Percentiles rank a stretch among this genome's conserved stretches.
These are phyloP conservation scores for Caenorhabditis imperialis DNA, from an alignment of 2,888 invertebrate genomes.

Conservation along the genomic window DNA sequence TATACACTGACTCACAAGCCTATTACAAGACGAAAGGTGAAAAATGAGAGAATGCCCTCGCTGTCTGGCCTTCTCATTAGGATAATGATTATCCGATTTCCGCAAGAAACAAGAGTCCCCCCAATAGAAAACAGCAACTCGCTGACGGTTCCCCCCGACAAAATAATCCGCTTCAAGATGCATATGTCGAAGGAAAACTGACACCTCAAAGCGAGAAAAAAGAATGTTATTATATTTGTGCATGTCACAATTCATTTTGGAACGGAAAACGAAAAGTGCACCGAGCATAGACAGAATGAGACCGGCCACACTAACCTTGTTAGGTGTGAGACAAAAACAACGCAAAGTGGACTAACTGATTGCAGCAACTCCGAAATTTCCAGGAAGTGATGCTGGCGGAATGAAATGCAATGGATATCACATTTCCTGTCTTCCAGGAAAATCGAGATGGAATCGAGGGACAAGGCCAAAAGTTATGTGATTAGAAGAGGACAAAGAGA, in stretches of 20 bases:
- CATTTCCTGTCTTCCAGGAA: slow-evolving; percentile 4
- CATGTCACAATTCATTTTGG: slow-evolving; percentile 38
- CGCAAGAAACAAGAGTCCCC: no score
- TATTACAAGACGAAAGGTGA: slow-evolving; percentile 46
- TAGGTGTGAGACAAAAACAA: slow-evolving; percentile 3
- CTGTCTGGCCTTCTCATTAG: slow-evolving; percentile 39
- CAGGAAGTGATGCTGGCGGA: slow-evolving; percentile 20
- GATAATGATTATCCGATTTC: slow-evolving; percentile 51
- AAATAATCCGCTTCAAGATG: no score
- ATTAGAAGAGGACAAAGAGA: neutral
- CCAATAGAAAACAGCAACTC: no score
- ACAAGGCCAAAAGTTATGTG: slow-evolving; percentile 11
- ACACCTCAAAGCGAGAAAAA: no score
- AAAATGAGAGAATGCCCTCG: slow-evolving; percentile 35
- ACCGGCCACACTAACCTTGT: slow-evolving; percentile 17
- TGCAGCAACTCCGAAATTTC: neutral
- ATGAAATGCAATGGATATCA: slow-evolving; percentile 19
- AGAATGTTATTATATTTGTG: slow-evolving; percentile 8
- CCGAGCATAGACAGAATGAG: neutral
- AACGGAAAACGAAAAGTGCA: slow-evolving; percentile 25
- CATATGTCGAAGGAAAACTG: no score
- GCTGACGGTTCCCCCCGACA: no score
- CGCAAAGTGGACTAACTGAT: neutral
- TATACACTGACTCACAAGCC: slow-evolving; percentile 27
- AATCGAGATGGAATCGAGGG: slow-evolving; percentile 20